Conservation (phyloP, 1,140 invertebrate genomes). For the Drosophila jambulina region DNA sequence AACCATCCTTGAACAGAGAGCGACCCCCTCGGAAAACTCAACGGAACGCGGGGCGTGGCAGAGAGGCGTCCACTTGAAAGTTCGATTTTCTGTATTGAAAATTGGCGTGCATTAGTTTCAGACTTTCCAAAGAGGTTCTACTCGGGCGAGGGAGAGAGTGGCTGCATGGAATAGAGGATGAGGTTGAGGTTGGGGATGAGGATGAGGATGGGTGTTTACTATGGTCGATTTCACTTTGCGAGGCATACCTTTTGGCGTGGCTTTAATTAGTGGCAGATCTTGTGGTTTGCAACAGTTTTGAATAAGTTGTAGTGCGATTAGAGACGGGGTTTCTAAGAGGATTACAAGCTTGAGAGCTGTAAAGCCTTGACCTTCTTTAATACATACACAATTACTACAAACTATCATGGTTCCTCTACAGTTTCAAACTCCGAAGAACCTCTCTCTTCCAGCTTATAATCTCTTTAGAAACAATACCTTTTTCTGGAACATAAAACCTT, state of each 20-base stretch:
- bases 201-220: not conserved
- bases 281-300: not conserved
- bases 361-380: not conserved
- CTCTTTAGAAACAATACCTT: not conserved
- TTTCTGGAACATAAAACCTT: too few relatives aligned
- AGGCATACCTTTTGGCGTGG: slow-evolving; percentile 21
- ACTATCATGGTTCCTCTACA: not conserved
- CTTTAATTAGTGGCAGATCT: slow-evolving; percentile 37
- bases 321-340: not conserved
- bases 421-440: not conserved
- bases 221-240: slow-evolving; percentile 6
- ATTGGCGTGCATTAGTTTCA: slow-evolving; percentile 74
- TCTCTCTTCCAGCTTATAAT: not conserved
- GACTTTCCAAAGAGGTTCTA: slow-evolving; percentile 21
- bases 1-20: slow-evolving; percentile 10
- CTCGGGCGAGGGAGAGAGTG: not conserved
- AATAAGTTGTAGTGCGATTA: not conserved
- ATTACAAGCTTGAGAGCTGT: not conserved
- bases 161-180: not conserved
- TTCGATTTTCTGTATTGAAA: slow-evolving; percentile 80
- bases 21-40: slow-evolving; percentile 26
- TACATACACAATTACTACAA: too few relatives aligned
- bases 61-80: slow-evolving; percentile 67
- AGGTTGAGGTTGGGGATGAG: not conserved
- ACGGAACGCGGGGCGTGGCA: slow-evolving; percentile 26